Evolutionary conservation across 1,140 invertebrate genomes (phyloP), one percentile per base, ranked within the genome.

Genomic region (Phymastichus coffea): DNA sequence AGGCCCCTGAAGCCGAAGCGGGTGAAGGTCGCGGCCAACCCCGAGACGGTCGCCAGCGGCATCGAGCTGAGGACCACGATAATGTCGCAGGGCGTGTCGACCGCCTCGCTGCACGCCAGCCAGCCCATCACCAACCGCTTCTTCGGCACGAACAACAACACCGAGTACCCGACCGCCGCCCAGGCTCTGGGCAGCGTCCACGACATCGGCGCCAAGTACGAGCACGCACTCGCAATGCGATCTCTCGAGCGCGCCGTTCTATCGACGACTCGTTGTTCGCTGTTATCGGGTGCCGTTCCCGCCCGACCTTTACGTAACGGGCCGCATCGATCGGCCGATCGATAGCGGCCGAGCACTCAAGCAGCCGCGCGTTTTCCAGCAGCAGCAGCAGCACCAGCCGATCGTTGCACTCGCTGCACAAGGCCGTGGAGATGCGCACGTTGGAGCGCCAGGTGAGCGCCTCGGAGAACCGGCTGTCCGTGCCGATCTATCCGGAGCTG

Each of bases 91-190:
- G 72, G 69, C 19, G 55, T 66, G 15, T 77, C 75, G 2, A 70
- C 66, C 14, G 63, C 69, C 6, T 80, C 77, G 4, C 65, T 80
- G n/a, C 72, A 78, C 40, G 70, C 70, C 3, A 67, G 64, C 9
- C 76, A 71, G 20, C 63, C 71, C 1, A 60, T 56, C 0, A 67
- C 65, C 59, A 73, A 67, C 38, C 67, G 74, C 23, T 70, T 79
- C 57, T 73, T 63, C 80, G 87, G 83, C 4, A 87, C 87, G 0
- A 86, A 88, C 51, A 88, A 87, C 65, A 91, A 91, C 65, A 83
- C 85, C 8, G 84, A 85, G 28, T 91, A 91, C 61, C 88, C 88
- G 1, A 91, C 88, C 0, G 87, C 89, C 0, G 85, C 86, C 20
- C 87, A 92, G 10, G 82, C 88, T 26, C 80, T 84, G 60, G 82